Evolutionary conservation across 1,140 invertebrate species (phyloP).

Genomic region (Brachionus sp.): DNA sequence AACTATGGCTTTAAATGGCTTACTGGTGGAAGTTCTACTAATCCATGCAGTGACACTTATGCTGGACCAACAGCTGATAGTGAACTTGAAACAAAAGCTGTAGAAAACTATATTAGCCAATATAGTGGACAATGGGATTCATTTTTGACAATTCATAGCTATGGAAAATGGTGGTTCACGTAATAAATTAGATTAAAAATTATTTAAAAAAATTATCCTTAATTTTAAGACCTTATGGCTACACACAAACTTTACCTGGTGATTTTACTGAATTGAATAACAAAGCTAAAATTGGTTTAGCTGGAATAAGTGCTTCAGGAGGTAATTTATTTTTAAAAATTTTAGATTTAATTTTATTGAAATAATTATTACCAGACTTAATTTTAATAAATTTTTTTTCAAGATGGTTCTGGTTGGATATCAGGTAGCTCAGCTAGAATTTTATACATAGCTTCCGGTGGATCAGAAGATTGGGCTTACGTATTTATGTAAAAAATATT

Average conservation of each 20-base stretch:
- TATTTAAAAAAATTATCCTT: background rate
- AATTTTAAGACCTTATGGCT: constrained; percentile 20
- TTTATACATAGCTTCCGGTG: constrained; percentile 48
- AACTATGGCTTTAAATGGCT: constrained; percentile 36
- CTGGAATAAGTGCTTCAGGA: background rate
- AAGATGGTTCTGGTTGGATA: constrained; percentile 1
- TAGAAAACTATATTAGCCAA: constrained; percentile 26
- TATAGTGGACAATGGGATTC: background rate
- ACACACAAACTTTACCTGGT: background rate
- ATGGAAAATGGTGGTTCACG: constrained; percentile 43
- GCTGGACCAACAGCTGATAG: constrained; percentile 29
- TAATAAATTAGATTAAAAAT: background rate
- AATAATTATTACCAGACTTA: background rate
- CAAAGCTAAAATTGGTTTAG: constrained; percentile 11
- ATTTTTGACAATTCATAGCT: constrained; percentile 42
- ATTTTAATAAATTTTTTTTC: background rate
- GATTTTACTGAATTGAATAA: constrained; percentile 40
- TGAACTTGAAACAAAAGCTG: constrained; percentile 38
- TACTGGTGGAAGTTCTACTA: constrained; percentile 19
- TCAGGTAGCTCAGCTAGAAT: constrained; percentile 25
- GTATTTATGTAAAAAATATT: background rate
- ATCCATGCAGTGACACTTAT: constrained; percentile 46
- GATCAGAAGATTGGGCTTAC: constrained; percentile 49
- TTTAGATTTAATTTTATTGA: background rate
- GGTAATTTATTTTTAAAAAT: background rate